Conservation (phyloP, 1,140 invertebrate species). For the Aleiodes sp. region DNA sequence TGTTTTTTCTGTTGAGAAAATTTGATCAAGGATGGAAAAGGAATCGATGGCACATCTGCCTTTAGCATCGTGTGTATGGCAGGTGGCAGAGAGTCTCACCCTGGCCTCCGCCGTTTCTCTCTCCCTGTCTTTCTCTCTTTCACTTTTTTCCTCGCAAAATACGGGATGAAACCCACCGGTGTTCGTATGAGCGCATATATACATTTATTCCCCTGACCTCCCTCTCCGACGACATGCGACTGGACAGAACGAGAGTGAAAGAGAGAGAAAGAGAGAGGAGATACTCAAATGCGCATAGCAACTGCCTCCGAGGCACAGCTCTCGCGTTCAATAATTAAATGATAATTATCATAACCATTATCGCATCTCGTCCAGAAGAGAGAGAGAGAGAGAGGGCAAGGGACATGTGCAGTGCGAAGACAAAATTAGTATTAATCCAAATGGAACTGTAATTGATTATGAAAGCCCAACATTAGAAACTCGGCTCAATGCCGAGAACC, state of each 20-base stretch:
- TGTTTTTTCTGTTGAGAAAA: no score
- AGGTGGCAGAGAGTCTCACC: slow-evolving; percentile 6
- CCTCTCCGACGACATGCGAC: not conserved
- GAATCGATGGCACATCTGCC: slow-evolving; percentile 17
- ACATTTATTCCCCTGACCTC: not conserved
- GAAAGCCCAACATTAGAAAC: not conserved
- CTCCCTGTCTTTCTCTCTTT: no score
- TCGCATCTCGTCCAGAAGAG: not conserved
- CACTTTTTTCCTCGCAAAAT: slow-evolving; percentile 7
- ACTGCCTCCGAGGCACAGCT: not conserved
- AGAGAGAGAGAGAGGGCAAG: no score
- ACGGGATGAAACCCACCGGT: slow-evolving; percentile 4
- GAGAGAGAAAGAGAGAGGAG: not conserved
- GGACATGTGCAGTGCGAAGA: no score
- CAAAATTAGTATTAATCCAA: no score
- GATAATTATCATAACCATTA: not conserved
- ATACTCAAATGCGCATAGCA: slow-evolving; percentile 19
- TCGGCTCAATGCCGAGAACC: slow-evolving; percentile 40
- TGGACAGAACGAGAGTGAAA: not conserved
- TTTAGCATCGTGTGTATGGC: not conserved
- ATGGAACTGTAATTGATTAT: slow-evolving; percentile 8
- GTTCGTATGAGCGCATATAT: not conserved
- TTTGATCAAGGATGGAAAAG: not conserved
- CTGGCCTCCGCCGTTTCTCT: no score
- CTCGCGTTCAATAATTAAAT: not conserved